phyloP scores from a whole-genome alignment of 1,140 invertebrate species.

The Lordiphosa collinella region DNA sequence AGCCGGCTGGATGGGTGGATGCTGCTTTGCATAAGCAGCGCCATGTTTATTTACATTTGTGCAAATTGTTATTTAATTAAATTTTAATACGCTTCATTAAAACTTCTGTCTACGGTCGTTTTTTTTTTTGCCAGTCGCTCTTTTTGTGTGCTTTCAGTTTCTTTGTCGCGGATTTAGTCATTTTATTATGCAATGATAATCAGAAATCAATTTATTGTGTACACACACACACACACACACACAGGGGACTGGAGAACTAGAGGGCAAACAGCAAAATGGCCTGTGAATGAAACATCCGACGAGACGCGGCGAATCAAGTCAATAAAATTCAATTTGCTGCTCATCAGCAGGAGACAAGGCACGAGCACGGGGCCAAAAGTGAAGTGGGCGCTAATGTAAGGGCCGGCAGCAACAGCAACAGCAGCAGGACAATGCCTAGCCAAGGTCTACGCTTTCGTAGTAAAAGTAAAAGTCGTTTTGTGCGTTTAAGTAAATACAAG shows the following conservation, averaged over 20 bases:
- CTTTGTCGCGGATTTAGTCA: constrained; percentile 35
- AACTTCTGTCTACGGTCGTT: constrained; percentile 45
- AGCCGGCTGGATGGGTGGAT: constrained; percentile 2
- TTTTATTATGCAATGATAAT: constrained; percentile 74
- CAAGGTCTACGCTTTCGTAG: neutral
- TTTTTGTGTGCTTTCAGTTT: neutral
- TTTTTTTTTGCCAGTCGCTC: neutral
- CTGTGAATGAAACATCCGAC: constrained; percentile 42
- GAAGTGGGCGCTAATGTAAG: constrained; percentile 32
- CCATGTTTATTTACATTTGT: constrained; percentile 71
- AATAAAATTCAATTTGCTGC: constrained; percentile 73
- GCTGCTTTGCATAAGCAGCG: constrained; percentile 62
- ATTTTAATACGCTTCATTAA: constrained; percentile 76
- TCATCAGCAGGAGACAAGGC: constrained; percentile 42
- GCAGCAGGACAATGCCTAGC: constrained; percentile 9
- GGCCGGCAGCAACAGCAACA: neutral
- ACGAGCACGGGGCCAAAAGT: constrained; percentile 16
- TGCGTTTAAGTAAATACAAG: constrained; percentile 50
- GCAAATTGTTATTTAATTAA: constrained; percentile 77
- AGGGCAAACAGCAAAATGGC: constrained; percentile 29
- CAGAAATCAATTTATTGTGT: constrained; percentile 71
- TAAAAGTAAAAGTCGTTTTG: constrained; percentile 39
- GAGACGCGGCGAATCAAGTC: constrained; percentile 50
- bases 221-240: constrained; percentile 20
- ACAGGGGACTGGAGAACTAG: neutral